Evolutionary conservation across 53 echinoderm and acorn worm genomes (phyloP).

Genomic region (Hippasteria phrygiana): DNA sequence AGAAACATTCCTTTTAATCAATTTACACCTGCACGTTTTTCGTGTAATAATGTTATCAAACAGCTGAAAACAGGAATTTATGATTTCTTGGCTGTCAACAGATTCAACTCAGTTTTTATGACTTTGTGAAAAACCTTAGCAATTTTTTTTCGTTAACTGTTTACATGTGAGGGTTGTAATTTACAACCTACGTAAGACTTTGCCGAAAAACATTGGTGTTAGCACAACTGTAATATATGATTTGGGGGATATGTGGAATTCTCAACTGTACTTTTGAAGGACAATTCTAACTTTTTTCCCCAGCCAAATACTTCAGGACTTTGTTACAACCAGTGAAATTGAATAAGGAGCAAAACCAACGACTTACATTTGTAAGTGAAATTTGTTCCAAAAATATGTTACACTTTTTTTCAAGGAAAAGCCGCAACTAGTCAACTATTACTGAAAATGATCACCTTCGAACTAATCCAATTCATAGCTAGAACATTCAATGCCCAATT

Average conservation of each 20-base stretch:
- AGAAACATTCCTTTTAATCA: slow-evolving; percentile 6
- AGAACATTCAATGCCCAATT: too few species aligned
- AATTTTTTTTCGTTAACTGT: not conserved
- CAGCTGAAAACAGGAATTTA: not conserved
- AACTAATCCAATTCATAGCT: too few species aligned
- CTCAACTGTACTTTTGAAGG: not conserved
- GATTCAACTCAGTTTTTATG: not conserved
- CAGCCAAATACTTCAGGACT: not conserved
- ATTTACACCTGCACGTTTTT: not conserved
- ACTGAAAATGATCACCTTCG: too few species aligned
- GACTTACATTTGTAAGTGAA: too few species aligned
- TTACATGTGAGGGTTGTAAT: slow-evolving; percentile 1
- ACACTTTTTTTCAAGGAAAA: too few species aligned
- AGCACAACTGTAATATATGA: not conserved
- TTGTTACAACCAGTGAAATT: not conserved
- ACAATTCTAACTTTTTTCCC: not conserved
- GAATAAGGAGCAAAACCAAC: too few species aligned
- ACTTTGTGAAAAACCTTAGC: not conserved
- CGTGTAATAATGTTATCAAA: slow-evolving; percentile 13
- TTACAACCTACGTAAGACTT: not conserved
- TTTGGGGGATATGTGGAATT: not conserved
- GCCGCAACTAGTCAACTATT: too few species aligned
- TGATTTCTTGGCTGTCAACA: not conserved
- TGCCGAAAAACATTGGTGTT: not conserved
- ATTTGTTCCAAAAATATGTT: too few species aligned